Evolutionary conservation across 2,113 vertebrate genomes (phyloP).

Genomic region (Oreamnos americanus): DNA sequence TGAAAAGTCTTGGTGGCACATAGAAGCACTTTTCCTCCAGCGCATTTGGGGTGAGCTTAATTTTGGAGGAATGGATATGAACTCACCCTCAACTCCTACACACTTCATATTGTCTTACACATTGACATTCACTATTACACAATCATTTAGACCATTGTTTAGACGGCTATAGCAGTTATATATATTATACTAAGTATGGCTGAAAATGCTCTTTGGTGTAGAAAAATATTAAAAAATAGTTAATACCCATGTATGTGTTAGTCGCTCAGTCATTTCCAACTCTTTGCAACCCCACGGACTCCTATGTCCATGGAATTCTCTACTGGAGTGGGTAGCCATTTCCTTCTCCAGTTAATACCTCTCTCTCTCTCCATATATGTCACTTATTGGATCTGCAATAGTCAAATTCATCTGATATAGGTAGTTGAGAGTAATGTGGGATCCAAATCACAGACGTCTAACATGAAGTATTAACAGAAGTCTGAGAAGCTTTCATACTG

Average conservation of each 20-base stretch:
- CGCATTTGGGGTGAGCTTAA: not conserved
- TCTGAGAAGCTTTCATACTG: not conserved
- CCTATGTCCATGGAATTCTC: not conserved
- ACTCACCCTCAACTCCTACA: not conserved
- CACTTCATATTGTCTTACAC: not conserved
- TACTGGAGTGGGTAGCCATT: not conserved
- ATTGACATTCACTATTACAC: not conserved
- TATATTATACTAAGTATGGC: not conserved
- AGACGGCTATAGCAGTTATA: not conserved
- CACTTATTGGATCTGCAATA: constrained; percentile 15
- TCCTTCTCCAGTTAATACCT: not conserved
- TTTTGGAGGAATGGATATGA: not conserved
- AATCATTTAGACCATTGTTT: not conserved
- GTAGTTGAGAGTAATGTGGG: not conserved
- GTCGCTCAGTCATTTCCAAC: not conserved
- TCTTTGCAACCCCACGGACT: not conserved
- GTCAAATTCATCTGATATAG: constrained; percentile 2
- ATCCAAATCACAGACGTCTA: not conserved
- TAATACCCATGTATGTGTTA: not conserved
- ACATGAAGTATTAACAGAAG: not conserved
- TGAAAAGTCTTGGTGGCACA: not conserved
- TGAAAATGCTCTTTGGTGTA: not conserved
- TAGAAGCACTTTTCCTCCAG: not conserved
- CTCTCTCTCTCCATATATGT: not conserved
- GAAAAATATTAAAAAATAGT: not conserved